Evolutionary conservation across 2,888 invertebrate species (phyloP).

Genomic region (Platycheirus rosarum): DNA sequence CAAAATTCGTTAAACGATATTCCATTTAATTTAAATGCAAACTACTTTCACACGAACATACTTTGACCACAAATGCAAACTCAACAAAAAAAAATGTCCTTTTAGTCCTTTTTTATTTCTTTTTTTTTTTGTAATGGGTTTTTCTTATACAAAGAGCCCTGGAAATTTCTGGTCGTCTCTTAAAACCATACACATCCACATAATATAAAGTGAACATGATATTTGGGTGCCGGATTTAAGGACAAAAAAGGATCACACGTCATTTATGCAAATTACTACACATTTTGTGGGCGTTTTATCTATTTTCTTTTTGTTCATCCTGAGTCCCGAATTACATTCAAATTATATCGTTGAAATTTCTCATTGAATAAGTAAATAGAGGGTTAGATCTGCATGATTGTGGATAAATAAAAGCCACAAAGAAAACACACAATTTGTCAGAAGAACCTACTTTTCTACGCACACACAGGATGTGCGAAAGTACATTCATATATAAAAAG

Average conservation of each 20-base stretch:
- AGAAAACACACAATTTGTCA: constrained; percentile 47
- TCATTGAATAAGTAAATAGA: constrained; percentile 52
- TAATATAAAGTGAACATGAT: background rate
- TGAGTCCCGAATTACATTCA: constrained; percentile 66
- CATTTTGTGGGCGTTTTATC: constrained; percentile 36
- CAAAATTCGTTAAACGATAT: constrained; percentile 12
- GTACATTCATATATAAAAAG: constrained; percentile 14
- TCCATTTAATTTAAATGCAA: constrained; percentile 66
- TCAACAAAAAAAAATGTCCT: constrained; percentile 53
- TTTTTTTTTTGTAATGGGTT: constrained; percentile 27
- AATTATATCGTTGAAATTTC: constrained; percentile 69
- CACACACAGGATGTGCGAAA: constrained; percentile 21
- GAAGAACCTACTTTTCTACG: constrained; percentile 18
- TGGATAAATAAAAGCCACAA: constrained; percentile 11
- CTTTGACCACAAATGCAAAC: constrained; percentile 14
- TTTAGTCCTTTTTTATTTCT: constrained; percentile 40
- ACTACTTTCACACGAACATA: constrained; percentile 35
- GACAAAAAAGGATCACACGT: constrained; percentile 44
- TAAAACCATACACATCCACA: background rate
- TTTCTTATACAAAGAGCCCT: constrained; percentile 19
- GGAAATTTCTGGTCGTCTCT: constrained; percentile 37
- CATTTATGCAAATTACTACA: constrained; percentile 63
- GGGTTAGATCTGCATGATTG: background rate
- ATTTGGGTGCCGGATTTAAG: background rate
- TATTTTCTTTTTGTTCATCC: too few relatives aligned